Percentiles rank a stretch among this genome's conserved stretches.
These are phyloP conservation scores for Cryptus viduatorius DNA, from an alignment of 2,888 invertebrate species.

Conservation along the genomic window DNA sequence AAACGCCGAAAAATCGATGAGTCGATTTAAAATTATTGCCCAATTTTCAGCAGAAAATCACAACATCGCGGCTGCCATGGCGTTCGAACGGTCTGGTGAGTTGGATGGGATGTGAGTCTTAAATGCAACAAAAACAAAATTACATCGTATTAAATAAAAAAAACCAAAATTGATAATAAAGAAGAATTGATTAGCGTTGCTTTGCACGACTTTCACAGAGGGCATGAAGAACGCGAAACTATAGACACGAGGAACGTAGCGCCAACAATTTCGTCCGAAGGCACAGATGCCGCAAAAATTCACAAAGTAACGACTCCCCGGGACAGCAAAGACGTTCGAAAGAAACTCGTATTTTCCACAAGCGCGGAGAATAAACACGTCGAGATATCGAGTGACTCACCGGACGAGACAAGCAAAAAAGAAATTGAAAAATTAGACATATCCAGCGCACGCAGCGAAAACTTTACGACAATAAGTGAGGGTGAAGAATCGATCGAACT, in stretches of 20 bases:
- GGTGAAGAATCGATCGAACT: not conserved
- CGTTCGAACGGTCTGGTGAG: constrained; percentile 62
- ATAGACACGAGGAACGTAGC: not conserved
- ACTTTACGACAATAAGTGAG: not conserved
- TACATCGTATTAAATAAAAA: not conserved
- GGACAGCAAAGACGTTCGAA: constrained; percentile 63
- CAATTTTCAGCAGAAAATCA: constrained; percentile 60
- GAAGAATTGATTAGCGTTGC: constrained; percentile 28
- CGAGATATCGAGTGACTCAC: constrained; percentile 10
- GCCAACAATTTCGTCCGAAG: constrained; percentile 1
- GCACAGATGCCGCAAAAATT: constrained; percentile 13
- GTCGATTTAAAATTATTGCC: constrained; percentile 39
- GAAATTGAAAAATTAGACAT: not conserved
- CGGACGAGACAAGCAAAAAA: not conserved
- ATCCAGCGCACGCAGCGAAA: not conserved
- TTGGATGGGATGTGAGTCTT: constrained; percentile 69
- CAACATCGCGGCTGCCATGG: constrained; percentile 25
- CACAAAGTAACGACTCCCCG: constrained; percentile 40
- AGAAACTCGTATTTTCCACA: constrained; percentile 65
- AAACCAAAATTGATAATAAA: not conserved
- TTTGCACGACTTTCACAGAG: constrained; percentile 55
- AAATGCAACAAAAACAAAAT: constrained; percentile 19
- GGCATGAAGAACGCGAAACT: constrained; percentile 8
- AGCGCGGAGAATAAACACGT: constrained; percentile 4
- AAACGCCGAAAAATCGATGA: constrained; percentile 8